A percentile compares a stretch with the other conserved stretches of the same genome.
These are phyloP conservation scores for Cavia porcellus DNA, from an alignment of 2,113 vertebrate genomes.

Conservation along the genomic window DNA sequence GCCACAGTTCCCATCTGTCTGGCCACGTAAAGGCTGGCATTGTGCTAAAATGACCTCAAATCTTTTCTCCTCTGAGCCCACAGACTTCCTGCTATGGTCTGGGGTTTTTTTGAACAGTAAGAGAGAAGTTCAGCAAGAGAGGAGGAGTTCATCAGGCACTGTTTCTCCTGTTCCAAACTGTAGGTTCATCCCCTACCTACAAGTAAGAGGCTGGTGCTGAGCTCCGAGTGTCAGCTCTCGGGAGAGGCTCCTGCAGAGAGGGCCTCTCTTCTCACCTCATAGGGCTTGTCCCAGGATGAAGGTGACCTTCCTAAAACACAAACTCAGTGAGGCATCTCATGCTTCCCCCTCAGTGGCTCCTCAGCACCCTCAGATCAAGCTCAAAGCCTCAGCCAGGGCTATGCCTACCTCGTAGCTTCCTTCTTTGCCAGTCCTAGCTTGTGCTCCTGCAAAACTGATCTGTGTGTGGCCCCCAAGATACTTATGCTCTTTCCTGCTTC, in stretches of 20 bases:
- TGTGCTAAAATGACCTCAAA: background rate
- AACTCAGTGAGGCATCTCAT: background rate
- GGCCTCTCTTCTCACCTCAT: no score
- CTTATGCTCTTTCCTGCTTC: background rate
- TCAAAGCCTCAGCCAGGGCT: background rate
- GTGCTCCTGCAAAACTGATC: background rate
- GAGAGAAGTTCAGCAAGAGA: background rate
- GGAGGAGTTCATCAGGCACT: no score
- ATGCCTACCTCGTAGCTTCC: background rate
- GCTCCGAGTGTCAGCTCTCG: rapidly evolving
- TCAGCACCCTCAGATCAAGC: background rate
- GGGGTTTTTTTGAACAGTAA: background rate
- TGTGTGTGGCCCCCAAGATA: no score
- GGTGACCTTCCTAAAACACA: background rate
- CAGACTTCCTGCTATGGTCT: background rate
- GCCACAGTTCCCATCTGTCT: background rate
- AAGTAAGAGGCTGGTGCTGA: background rate
- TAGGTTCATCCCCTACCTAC: background rate
- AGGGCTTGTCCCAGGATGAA: background rate
- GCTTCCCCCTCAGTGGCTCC: background rate
- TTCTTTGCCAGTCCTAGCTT: background rate
- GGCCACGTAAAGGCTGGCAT: background rate
- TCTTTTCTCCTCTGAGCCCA: background rate
- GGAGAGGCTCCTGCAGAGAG: background rate
- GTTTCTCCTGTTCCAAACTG: background rate